phyloP scores from a whole-genome alignment of 2,888 invertebrate species.

The Reticulitermes lucifugus region DNA sequence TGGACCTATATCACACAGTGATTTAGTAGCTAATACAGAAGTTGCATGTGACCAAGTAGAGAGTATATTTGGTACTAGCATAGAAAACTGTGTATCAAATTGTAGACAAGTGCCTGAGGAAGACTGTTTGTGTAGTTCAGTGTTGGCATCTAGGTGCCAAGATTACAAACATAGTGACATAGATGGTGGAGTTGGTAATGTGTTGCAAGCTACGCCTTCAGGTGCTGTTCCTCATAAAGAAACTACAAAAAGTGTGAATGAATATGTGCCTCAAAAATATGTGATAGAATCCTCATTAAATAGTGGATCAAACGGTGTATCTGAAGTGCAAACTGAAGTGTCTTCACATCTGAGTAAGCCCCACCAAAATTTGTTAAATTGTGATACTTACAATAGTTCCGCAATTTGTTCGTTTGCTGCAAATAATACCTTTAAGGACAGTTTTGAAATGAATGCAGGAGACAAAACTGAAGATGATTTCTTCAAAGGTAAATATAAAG shows the following conservation, averaged over 20 bases:
- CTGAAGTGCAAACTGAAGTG: background rate
- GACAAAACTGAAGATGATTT: background rate
- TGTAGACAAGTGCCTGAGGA: constrained; percentile 29
- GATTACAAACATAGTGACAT: background rate
- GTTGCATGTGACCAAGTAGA: background rate
- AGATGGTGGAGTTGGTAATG: background rate
- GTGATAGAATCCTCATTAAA: constrained; percentile 23
- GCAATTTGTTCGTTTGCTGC: background rate
- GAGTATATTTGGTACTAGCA: background rate
- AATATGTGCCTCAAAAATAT: constrained; percentile 32
- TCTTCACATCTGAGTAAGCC: too few relatives aligned
- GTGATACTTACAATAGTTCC: background rate
- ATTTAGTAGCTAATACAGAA: background rate
- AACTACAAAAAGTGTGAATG: background rate
- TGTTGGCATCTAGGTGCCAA: background rate
- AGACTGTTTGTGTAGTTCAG: background rate
- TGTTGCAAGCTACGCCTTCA: background rate
- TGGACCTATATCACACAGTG: background rate
- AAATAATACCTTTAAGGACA: background rate
- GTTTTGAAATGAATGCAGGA: background rate
- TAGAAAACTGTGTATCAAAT: background rate
- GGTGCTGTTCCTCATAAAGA: constrained; percentile 10
- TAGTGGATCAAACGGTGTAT: background rate
- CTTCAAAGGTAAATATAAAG: background rate
- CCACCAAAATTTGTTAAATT: too few relatives aligned